phyloP scores from a whole-genome alignment of 1,140 invertebrate genomes.

The Pseudachorutes palmiensis region DNA sequence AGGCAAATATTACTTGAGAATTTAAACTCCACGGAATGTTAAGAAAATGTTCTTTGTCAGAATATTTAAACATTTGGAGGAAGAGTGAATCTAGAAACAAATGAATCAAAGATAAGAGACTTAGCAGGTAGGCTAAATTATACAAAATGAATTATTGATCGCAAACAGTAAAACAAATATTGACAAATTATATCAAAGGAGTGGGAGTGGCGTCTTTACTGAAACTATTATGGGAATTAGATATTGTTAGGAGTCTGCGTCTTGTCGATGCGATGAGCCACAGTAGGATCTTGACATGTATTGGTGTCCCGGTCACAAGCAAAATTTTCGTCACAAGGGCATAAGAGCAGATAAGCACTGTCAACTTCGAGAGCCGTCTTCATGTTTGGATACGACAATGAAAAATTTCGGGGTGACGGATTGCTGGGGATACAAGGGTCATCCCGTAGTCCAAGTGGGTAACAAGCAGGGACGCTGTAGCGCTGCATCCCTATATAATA shows the following conservation, averaged over 20 bases:
- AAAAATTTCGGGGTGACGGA: slow-evolving; percentile 20
- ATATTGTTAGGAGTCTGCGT: not conserved
- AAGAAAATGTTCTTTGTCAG: too few species aligned
- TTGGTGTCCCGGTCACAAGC: slow-evolving; percentile 16
- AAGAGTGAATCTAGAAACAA: not conserved
- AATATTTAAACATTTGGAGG: too few species aligned
- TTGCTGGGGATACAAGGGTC: slow-evolving; percentile 29
- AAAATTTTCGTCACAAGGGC: slow-evolving; percentile 21
- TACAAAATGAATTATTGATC: too few species aligned
- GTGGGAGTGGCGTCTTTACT: not conserved
- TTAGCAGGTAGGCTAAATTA: not conserved
- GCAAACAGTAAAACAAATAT: not conserved
- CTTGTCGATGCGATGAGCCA: not conserved
- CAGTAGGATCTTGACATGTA: slow-evolving; percentile 13
- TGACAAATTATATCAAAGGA: not conserved
- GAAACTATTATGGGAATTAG: not conserved
- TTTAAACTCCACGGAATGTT: too few species aligned
- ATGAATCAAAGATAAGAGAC: not conserved
- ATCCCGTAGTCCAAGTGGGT: slow-evolving; percentile 19
- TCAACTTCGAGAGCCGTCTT: slow-evolving; percentile 12
- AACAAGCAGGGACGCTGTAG: slow-evolving; percentile 22
- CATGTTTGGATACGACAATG: slow-evolving; percentile 25
- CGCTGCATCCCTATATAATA: slow-evolving; percentile 29
- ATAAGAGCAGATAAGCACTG: slow-evolving; percentile 20
- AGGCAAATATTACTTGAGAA: too few species aligned